These are phyloP conservation scores for Dolichomitus sp. DNA, from an alignment of 2,888 invertebrate genomes.

Conservation along the genomic window DNA sequence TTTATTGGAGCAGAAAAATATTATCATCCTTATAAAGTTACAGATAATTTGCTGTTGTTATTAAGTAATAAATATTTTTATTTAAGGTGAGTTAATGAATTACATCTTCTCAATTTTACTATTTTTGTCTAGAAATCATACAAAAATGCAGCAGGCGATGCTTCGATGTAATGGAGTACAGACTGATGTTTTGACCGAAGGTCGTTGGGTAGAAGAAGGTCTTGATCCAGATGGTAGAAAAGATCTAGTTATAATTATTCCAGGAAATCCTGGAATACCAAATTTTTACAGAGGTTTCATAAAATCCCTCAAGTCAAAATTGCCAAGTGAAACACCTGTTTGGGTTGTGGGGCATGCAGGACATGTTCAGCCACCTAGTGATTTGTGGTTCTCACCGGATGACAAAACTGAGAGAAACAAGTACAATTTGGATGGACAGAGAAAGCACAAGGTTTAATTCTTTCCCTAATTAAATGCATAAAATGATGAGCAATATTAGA, in stretches of 20 bases:
- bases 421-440: slow-evolving; percentile 93
- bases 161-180: slow-evolving; percentile 89
- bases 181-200: slow-evolving; percentile 92
- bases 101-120: neutral
- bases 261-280: slow-evolving; percentile 96
- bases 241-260: slow-evolving; percentile 91
- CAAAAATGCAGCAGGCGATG: slow-evolving; percentile 86
- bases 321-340: slow-evolving; percentile 89
- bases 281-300: slow-evolving; percentile 94
- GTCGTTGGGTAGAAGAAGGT: slow-evolving; percentile 90
- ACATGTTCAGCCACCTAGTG: slow-evolving; percentile 90
- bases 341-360: slow-evolving; percentile 95
- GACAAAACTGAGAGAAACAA: slow-evolving; percentile 86
- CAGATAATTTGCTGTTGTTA: too few relatives aligned
- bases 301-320: slow-evolving; percentile 88
- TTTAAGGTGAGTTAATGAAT: neutral
- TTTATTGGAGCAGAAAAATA: too few relatives aligned
- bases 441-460: slow-evolving; percentile 90
- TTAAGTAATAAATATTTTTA: neutral
- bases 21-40: too few relatives aligned
- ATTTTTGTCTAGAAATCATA: neutral
- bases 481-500: too few relatives aligned
- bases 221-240: slow-evolving; percentile 87
- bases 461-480: neutral
- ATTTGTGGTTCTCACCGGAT: slow-evolving; percentile 83